These are phyloP conservation scores for Prionailurus viverrinus DNA, from an alignment of 2,113 vertebrate genomes.

Conservation along the genomic window DNA sequence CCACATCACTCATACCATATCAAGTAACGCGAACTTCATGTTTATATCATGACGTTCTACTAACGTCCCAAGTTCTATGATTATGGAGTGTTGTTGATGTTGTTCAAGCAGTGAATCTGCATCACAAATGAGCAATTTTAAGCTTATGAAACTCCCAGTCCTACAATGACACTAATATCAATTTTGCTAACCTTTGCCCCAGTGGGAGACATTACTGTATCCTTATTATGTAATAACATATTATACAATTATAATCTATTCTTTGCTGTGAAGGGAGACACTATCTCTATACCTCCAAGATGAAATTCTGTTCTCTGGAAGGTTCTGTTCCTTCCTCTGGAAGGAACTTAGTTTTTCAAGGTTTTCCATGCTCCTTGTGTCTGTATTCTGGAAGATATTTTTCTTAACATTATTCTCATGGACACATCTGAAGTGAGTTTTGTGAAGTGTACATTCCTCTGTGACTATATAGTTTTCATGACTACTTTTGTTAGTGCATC, in stretches of 20 bases:
- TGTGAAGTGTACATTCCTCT: not conserved
- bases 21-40: not conserved
- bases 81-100: not conserved
- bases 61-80: not conserved
- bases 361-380: not conserved
- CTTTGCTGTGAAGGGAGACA: not conserved
- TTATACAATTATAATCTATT: not conserved
- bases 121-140: not conserved
- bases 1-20: not conserved
- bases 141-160: not conserved
- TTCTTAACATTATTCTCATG: not conserved
- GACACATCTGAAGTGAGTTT: not conserved
- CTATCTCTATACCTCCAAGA: not conserved
- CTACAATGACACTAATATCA: not conserved
- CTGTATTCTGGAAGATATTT: not conserved
- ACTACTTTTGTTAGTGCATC: not conserved
- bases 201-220: not conserved
- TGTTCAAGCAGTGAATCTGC: not conserved
- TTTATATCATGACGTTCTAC: not conserved
- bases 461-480: not conserved
- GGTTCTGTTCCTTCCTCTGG: not conserved
- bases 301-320: not conserved
- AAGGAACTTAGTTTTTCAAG: not conserved
- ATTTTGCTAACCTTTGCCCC: not conserved
- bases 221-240: not conserved